Percentiles rank a stretch among this genome's conserved stretches.
These are phyloP conservation scores for Aphelenchoides fujianensis DNA, from an alignment of 1,140 invertebrate genomes.

Conservation along the genomic window DNA sequence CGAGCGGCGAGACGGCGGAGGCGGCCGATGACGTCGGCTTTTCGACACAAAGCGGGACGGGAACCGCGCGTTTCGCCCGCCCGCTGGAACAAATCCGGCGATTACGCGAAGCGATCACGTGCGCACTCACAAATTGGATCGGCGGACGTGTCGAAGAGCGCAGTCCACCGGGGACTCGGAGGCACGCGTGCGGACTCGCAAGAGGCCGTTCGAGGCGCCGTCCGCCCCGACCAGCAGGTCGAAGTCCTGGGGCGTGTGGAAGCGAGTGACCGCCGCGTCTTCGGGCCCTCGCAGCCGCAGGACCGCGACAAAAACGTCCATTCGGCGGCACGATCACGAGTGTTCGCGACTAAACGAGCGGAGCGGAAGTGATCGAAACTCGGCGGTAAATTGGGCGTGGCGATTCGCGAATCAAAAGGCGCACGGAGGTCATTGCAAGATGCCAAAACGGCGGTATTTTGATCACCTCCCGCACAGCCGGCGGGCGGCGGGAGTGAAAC, in stretches of 20 bases:
- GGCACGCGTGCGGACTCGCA: background rate
- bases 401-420: no score
- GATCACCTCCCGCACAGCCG: no score
- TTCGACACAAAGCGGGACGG: conserved; percentile 29
- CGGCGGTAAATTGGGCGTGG: background rate
- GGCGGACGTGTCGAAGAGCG: background rate
- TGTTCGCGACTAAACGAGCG: no score
- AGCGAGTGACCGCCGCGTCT: background rate
- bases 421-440: no score
- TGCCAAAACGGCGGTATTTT: no score
- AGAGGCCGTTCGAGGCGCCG: background rate
- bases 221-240: conserved; percentile 16
- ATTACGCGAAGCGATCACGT: no score
- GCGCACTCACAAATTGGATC: conserved; percentile 13
- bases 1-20: conserved; percentile 13
- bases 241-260: conserved; percentile 27
- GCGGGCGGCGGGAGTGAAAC: no score
- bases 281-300: conserved; percentile 23
- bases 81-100: conserved; percentile 24
- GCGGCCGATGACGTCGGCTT: background rate
- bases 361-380: background rate
- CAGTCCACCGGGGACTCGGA: conserved; percentile 8
- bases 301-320: conserved; percentile 28
- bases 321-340: background rate
- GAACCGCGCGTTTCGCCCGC: conserved; percentile 25